Base-by-base conservation (phyloP, 2,797 vertebrate genomes). In the Sebastes matsubarae region DNA sequence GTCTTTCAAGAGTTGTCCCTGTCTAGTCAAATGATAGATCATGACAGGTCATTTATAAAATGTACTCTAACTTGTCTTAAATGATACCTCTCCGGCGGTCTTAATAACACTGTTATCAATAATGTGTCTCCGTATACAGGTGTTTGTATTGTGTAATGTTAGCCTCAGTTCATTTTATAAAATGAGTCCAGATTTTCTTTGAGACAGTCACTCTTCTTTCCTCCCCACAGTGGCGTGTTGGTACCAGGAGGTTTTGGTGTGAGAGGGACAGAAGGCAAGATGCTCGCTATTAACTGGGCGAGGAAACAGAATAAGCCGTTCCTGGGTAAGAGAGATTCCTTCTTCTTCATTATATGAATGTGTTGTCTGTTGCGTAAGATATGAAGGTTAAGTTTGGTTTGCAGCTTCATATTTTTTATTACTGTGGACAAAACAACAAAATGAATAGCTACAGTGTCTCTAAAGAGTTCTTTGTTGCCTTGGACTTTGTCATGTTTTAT, bases 221-320 rank as follows among this genome's bases (percentile, higher is more conserved):
- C 11, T 65, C 14, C 30, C 34, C 67, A 63, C 93, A 99, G 98
- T 0, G 98, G 97, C n/a, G 95, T 99, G 54, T 92, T 99, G 93
- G 98, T 99, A 77, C 98, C 98, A 20, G 98, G 98, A 79, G 98
- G 98, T 38, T 99, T 99, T 90, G 98, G 98, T 73, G 95, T 97
- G 78, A 96, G 98, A 81, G 98, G 98, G n/a, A 99, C 97, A 16
- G 98, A 99, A 93, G 98, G 98, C 68, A 99, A 99, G 93, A 97
- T 99, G 67, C 95, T 96, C 72, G 98, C 98, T 8, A 98, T 99
- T 82, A 95, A 93, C 86, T 99, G 98, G 98, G 98, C 98, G 16
- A 96, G 98, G 57, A 98, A 97, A 85, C 96, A 98, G 94, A 99
- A 97, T 84, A 99, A 97, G 69, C 98, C 98, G 1, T 99, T 98